phyloP scores from a whole-genome alignment of 2,797 vertebrate genomes.

The Tauraco hartlaubi region DNA sequence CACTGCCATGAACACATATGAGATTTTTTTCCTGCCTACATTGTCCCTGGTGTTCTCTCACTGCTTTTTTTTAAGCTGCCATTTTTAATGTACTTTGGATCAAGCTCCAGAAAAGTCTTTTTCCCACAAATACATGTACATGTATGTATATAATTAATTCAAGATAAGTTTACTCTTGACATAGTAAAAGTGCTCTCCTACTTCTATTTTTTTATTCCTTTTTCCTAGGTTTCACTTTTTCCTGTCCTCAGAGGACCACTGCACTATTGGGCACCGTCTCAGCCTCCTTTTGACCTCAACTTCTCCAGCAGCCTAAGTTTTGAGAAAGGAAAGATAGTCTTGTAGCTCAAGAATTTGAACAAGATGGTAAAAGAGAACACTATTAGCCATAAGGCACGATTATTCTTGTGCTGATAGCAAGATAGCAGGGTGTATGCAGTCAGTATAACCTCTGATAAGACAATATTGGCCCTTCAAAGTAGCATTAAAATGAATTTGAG shows the following conservation, averaged over 20 bases:
- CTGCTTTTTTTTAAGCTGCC: neutral
- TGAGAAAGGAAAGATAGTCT: neutral
- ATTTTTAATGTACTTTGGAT: neutral
- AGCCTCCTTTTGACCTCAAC: neutral
- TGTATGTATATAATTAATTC: neutral
- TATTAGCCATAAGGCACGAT: neutral
- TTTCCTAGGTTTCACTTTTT: neutral
- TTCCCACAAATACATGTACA: neutral
- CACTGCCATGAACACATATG: neutral
- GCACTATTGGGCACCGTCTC: neutral
- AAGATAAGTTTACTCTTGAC: neutral
- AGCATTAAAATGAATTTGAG: neutral
- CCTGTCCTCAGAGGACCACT: neutral
- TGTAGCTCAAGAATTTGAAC: neutral
- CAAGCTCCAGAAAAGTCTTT: neutral
- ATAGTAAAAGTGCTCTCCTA: neutral
- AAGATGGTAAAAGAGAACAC: neutral
- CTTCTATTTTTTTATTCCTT: neutral
- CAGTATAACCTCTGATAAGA: neutral
- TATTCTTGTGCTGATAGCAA: neutral
- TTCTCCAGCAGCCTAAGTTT: neutral
- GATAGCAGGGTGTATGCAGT: neutral
- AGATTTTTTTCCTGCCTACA: neutral
- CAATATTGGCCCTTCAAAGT: neutral
- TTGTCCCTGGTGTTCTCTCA: neutral